A percentile compares a stretch with the other conserved stretches of the same genome.
Evolutionary conservation across 2,797 vertebrate species (phyloP).

Genomic region (Chloroceryle amazona): DNA sequence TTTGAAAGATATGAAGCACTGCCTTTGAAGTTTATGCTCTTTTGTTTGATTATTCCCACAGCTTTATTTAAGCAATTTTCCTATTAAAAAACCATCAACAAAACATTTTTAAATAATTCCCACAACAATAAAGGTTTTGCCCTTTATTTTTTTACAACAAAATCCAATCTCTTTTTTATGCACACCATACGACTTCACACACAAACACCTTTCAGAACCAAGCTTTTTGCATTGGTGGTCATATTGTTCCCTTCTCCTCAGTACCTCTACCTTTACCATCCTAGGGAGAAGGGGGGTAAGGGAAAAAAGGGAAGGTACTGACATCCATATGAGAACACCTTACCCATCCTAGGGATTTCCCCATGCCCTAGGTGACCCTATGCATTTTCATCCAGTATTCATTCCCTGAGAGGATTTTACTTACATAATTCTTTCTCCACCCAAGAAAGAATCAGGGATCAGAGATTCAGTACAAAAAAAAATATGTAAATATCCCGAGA

Average conservation of each 20-base stretch:
- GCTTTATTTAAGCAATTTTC: conserved; percentile 17
- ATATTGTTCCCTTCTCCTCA: neutral
- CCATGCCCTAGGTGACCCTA: neutral
- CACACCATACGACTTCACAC: neutral
- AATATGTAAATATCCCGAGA: conserved; percentile 49
- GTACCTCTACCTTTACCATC: neutral
- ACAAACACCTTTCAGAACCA: neutral
- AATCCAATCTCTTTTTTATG: neutral
- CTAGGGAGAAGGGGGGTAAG: neutral
- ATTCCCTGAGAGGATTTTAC: neutral
- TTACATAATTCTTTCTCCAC: neutral
- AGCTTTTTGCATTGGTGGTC: neutral
- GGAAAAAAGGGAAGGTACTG: neutral
- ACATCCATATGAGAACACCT: neutral
- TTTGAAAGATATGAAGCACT: neutral
- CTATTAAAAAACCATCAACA: neutral
- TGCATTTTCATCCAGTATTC: neutral
- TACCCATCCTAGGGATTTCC: neutral
- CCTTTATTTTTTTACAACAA: neutral
- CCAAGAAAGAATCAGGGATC: neutral
- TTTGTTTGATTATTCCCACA: conserved; percentile 2
- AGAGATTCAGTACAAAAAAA: neutral
- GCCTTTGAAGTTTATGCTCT: conserved; percentile 30
- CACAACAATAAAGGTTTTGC: neutral
- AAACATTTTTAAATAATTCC: neutral